A percentile compares a stretch with the other conserved stretches of the same genome.
Evolutionary conservation across 1,140 invertebrate species (phyloP).

Genomic region (Saccostrea cuccullata): DNA sequence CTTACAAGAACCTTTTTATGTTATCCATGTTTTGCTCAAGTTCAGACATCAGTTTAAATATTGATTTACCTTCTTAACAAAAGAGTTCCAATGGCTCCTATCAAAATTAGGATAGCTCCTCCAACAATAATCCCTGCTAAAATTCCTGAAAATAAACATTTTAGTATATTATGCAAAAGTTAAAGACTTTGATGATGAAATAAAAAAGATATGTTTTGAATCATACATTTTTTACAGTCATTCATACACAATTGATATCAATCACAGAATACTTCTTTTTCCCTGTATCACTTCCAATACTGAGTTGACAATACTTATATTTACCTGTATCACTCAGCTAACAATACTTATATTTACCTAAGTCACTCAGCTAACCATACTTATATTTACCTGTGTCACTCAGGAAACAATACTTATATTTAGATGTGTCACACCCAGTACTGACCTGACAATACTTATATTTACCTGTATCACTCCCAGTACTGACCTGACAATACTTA

Average conservation of each 20-base stretch:
- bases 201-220: neutral
- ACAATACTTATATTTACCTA: too few relatives aligned
- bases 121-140: neutral
- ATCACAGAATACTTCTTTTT: neutral
- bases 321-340: too few relatives aligned
- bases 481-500: constrained; percentile 6
- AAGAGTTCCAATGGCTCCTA: constrained; percentile 2
- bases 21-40: too few relatives aligned
- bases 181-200: too few relatives aligned
- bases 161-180: neutral
- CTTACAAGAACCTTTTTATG: too few relatives aligned
- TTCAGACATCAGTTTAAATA: neutral
- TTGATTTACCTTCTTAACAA: neutral
- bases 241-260: neutral
- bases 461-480: neutral
- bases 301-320: too few relatives aligned
- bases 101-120: constrained; percentile 22
- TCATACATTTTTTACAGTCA: neutral
- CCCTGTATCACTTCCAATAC: neutral
- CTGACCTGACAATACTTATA: neutral
- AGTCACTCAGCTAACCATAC: too few relatives aligned
- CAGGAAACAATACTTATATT: too few relatives aligned
- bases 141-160: neutral
- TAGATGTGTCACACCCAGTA: too few relatives aligned
- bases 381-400: too few relatives aligned